phyloP scores from a whole-genome alignment of 2,113 vertebrate genomes.

The Pteropus alecto region DNA sequence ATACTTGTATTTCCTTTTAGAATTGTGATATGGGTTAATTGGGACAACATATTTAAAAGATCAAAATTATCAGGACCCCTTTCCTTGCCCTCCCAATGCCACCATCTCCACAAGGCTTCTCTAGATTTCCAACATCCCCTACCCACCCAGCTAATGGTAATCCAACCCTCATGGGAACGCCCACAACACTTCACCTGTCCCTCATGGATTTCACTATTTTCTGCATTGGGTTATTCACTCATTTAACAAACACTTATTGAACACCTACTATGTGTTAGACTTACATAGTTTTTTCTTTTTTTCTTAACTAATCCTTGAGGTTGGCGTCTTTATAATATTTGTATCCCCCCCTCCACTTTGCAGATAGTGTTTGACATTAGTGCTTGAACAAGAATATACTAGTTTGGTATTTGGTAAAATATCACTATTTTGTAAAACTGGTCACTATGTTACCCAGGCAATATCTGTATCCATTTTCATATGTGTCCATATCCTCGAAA shows the following conservation, averaged over 20 bases:
- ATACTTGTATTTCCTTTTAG: background rate
- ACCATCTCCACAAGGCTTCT: background rate
- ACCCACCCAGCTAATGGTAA: background rate
- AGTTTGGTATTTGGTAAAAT: background rate
- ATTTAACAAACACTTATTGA: background rate
- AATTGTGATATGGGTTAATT: background rate
- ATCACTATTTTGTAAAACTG: background rate
- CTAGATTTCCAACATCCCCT: background rate
- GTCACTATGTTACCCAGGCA: background rate
- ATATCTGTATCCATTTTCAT: background rate
- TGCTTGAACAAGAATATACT: background rate
- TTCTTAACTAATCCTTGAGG: background rate
- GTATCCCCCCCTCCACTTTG: too few species aligned
- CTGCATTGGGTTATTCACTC: background rate
- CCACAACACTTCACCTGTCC: background rate
- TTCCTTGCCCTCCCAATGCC: background rate
- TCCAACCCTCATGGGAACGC: background rate
- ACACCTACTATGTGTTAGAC: background rate
- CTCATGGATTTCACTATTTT: background rate
- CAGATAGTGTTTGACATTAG: background rate
- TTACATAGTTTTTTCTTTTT: background rate
- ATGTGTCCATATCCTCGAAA: background rate
- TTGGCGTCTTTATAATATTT: background rate
- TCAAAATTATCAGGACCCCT: background rate
- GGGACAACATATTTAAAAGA: background rate